Conservation (phyloP, 2,888 invertebrate species). For the Callosobruchus maculatus region DNA sequence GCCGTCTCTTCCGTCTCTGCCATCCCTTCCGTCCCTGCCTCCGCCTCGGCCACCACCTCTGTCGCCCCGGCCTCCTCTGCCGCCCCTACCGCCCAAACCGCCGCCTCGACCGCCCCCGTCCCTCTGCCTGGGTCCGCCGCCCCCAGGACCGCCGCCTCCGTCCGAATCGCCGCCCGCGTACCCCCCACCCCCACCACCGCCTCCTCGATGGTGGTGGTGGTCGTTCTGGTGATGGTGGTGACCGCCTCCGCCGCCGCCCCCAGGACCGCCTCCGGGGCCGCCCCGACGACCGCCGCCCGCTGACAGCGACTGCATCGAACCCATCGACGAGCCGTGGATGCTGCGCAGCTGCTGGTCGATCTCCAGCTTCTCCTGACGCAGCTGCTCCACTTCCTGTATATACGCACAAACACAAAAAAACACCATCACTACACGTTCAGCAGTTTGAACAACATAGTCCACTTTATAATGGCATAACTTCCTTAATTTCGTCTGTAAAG, state of each 20-base stretch:
- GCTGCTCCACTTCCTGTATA: conserved; percentile 96
- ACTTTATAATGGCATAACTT: too few relatives aligned
- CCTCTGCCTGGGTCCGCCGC: conserved; percentile 35
- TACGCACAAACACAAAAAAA: too few relatives aligned
- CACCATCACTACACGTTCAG: too few relatives aligned
- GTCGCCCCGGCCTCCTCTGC: conserved; percentile 48
- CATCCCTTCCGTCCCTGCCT: conserved; percentile 35
- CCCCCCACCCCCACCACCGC: conserved; percentile 67
- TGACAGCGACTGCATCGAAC: conserved; percentile 68
- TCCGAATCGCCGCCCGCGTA: conserved; percentile 55
- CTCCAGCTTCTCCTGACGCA: conserved; percentile 90
- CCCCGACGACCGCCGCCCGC: conserved; percentile 60
- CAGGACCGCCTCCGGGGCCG: conserved; percentile 55
- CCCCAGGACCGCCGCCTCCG: conserved; percentile 57
- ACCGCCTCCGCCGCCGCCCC: conserved; percentile 49
- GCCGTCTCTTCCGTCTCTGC: too few relatives aligned
- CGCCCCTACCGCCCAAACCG: conserved; percentile 49
- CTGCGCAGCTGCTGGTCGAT: conserved; percentile 91
- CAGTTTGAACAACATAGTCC: too few relatives aligned
- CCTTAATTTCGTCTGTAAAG: too few relatives aligned
- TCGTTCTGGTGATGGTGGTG: neutral
- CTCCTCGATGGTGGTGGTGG: too few relatives aligned
- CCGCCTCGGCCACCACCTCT: conserved; percentile 42
- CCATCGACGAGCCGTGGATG: conserved; percentile 65
- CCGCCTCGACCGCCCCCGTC: conserved; percentile 55